Evolutionary conservation across 2,113 vertebrate genomes (phyloP), one percentile per base, ranked within the genome.

Genomic region (Pycnonotus jocosus): DNA sequence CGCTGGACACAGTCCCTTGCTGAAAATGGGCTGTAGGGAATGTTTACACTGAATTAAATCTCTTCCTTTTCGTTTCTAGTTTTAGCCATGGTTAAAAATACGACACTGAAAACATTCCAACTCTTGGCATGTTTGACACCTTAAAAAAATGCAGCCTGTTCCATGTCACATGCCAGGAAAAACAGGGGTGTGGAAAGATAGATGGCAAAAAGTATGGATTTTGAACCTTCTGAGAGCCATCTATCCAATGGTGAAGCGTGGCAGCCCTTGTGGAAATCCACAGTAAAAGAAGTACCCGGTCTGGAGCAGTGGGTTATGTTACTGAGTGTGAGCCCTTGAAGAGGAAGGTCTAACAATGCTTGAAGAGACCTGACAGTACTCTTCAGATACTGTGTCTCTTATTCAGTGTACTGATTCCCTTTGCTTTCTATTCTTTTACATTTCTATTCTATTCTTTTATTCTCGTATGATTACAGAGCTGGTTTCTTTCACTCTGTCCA

Each of bases 121-220:
- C 79, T 92, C 74, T 76, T 83, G 79, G 51, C 83, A 50, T 95
- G 95, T 92, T 94, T 95, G 88, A 95, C 81, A 89, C 92, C 60
- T 96, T 80, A 80, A 86, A 84, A 83, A 92, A 84, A 70, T 3
- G 19, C 13, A 76, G 73, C 54, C 88, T 90, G 94, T 97, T 95
- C 93, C 86, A 24, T 61, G 68, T 85, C 84, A 73, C 25, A 69
- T 87, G 96, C 96, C 96, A 96, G 96, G 92, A 93, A 96, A 97
- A 97, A 94, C 78, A 94, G 92, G 95, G 54, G 62, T 66, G 85
- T 93, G 93, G 95, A 91, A 86, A 83, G 64, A 81, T 11, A 78
- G 58, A 50, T 77, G 86, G 61, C 56, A 79, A 64, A 87, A 92
- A 91, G 58, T 78, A 64, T 35, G 88, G 64, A 21, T 91, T 94